These are phyloP conservation scores for Sogatella furcifera DNA, from an alignment of 1,140 invertebrate species.

Conservation along the genomic window DNA sequence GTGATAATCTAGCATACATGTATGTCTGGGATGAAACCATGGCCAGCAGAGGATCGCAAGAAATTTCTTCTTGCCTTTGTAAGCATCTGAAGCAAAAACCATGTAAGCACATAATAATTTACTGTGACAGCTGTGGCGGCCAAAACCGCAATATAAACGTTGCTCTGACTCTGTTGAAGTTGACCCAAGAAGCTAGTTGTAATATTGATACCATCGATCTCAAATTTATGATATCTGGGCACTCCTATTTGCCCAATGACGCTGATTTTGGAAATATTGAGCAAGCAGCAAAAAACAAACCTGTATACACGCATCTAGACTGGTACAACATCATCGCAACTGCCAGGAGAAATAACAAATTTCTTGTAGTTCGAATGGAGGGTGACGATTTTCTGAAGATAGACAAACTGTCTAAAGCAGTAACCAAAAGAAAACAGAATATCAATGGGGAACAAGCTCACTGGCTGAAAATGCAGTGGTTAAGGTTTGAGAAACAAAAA, in stretches of 20 bases:
- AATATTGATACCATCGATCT: no score
- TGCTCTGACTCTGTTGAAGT: slow-evolving; percentile 17
- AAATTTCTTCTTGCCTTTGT: slow-evolving; percentile 16
- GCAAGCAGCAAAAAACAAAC: slow-evolving; percentile 4
- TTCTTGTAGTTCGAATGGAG: neutral
- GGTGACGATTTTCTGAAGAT: neutral
- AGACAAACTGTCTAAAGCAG: neutral
- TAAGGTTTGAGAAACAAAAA: slow-evolving; percentile 1
- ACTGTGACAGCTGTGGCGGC: slow-evolving; percentile 13
- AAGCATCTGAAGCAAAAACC: slow-evolving; percentile 10
- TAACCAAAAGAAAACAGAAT: slow-evolving; percentile 11
- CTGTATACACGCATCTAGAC: slow-evolving; percentile 6
- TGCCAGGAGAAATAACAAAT: slow-evolving; percentile 11
- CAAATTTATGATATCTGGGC: slow-evolving; percentile 11
- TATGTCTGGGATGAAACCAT: slow-evolving; percentile 14
- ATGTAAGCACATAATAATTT: neutral
- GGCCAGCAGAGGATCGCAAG: slow-evolving; percentile 14
- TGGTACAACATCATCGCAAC: slow-evolving; percentile 5
- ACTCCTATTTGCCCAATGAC: slow-evolving; percentile 12
- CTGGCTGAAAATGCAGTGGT: slow-evolving; percentile 12
- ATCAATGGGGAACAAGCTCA: neutral
- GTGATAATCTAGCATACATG: slow-evolving; percentile 11
- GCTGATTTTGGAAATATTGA: slow-evolving; percentile 12
- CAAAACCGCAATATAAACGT: slow-evolving; percentile 17
- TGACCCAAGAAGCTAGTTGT: slow-evolving; percentile 2